Evolutionary conservation across 1,140 invertebrate genomes (phyloP), one percentile per base, ranked within the genome.

Genomic region (Callitettix versicolor): DNA sequence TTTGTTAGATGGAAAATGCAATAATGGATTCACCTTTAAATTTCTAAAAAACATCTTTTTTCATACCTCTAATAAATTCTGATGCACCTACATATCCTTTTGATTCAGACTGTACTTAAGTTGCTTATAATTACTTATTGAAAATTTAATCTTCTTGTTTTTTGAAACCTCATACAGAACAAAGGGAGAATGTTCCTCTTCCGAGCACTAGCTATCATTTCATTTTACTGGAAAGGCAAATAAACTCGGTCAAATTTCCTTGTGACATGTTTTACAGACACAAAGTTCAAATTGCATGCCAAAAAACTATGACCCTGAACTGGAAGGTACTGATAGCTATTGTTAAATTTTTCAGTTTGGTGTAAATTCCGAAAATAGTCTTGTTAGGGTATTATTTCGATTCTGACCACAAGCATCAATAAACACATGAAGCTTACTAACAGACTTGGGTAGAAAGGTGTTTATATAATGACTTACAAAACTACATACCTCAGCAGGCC

Each of bases 281-380:
- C 63, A 62, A 68, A 69, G 46, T 66, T 54, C 38, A 64, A 51
- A 49, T 69, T 66, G 43, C 63, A 65, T 0, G 58, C 64, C 11
- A 67, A 56, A 56, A 66, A 69, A 24, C 63, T 64, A 58, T 68
- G 64, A 9, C 64, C 65, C 41, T 62, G 52, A 24, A 68, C 42
- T 34, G 64, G 64, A 55, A 65, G 69, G 55, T 64, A 66, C 15
- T 66, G 58, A 26, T 56, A 55, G n/a, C 63, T 64, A 36, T 58
- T 58, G 15, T 53, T 41, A 61, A 67, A 66, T 26, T 36, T 36
- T n/a, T 56, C 54, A 11, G 38, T n/a, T 62, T 11, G 46, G 47
- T 40, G 52, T 53, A 15, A 67, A 38, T 9, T 58, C 56, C 20
- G 63, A 43, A 20, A 63, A 53, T 40, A 65, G 59, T 51, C 63